Conservation (phyloP, 2,797 vertebrate species). For the Sylvilagus floridanus region DNA sequence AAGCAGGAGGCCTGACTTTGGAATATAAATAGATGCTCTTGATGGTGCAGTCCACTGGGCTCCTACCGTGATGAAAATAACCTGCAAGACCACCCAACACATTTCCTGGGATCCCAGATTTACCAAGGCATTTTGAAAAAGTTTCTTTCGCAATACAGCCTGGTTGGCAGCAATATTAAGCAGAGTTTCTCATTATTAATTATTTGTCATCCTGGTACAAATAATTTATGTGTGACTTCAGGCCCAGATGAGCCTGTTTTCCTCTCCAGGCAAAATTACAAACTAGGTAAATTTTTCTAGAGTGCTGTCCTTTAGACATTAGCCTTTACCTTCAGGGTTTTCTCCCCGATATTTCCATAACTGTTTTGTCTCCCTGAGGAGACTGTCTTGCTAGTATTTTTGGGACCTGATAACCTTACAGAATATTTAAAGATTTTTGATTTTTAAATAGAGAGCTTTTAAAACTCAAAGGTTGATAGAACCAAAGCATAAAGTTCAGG, state of each 20-base stretch:
- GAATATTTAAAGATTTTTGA: constrained; percentile 21
- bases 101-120: constrained; percentile 26
- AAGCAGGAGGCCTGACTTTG: constrained; percentile 55
- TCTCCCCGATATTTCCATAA: neutral
- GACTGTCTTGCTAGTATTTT: constrained; percentile 28
- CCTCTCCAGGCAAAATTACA: constrained; percentile 49
- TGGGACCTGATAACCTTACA: constrained; percentile 33
- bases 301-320: neutral
- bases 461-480: neutral
- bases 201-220: constrained; percentile 63
- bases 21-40: constrained; percentile 75
- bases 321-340: neutral
- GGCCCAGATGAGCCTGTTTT: constrained; percentile 58
- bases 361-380: neutral
- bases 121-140: neutral
- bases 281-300: constrained; percentile 44
- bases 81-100: constrained; percentile 44
- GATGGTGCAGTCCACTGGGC: neutral
- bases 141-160: constrained; percentile 49
- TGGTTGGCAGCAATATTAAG: constrained; percentile 46
- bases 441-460: constrained; percentile 35
- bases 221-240: constrained; percentile 63
- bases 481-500: constrained; percentile 14
- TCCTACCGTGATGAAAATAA: constrained; percentile 54
- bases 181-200: constrained; percentile 68